These are phyloP conservation scores for Drosophila mimica DNA, from an alignment of 2,888 invertebrate species.

Conservation along the genomic window DNA sequence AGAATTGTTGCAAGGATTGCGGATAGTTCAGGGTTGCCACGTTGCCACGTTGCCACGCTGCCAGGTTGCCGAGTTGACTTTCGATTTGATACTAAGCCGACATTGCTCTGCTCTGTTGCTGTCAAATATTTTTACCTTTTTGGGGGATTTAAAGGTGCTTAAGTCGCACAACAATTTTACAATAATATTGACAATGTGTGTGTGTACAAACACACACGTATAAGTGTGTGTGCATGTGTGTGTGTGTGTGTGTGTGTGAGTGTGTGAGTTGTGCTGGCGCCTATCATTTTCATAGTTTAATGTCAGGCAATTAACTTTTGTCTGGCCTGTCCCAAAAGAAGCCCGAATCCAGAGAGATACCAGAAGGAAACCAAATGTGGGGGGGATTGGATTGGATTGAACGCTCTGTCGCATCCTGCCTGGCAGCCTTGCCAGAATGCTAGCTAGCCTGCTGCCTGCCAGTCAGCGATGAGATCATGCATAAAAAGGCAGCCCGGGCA, in stretches of 20 bases:
- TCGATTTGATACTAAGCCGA: conserved; percentile 72
- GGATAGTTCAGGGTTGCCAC: neutral
- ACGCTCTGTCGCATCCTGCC: conserved; percentile 30
- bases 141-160: conserved; percentile 57
- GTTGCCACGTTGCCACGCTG: neutral
- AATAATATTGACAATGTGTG: conserved; percentile 49
- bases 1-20: conserved; percentile 32
- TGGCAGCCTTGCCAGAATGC: conserved; percentile 15
- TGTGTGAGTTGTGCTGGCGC: conserved; percentile 46
- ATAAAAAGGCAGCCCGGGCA: conserved; percentile 69
- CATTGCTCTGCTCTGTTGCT: conserved; percentile 37
- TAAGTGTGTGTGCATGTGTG: conserved; percentile 3
- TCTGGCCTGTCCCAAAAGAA: conserved; percentile 50
- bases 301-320: conserved; percentile 79
- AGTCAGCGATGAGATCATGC: conserved; percentile 79
- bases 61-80: conserved; percentile 42
- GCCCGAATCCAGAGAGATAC: neutral
- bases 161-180: conserved; percentile 53
- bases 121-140: conserved; percentile 47
- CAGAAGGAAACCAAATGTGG: conserved; percentile 8
- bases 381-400: conserved; percentile 9
- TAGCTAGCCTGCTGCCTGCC: conserved; percentile 60
- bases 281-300: conserved; percentile 78
- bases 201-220: conserved; percentile 16
- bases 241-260: conserved; percentile 5